Conservation (phyloP, 53 echinoderm and acorn worm genomes). For the Mesocentrotus franciscanus region DNA sequence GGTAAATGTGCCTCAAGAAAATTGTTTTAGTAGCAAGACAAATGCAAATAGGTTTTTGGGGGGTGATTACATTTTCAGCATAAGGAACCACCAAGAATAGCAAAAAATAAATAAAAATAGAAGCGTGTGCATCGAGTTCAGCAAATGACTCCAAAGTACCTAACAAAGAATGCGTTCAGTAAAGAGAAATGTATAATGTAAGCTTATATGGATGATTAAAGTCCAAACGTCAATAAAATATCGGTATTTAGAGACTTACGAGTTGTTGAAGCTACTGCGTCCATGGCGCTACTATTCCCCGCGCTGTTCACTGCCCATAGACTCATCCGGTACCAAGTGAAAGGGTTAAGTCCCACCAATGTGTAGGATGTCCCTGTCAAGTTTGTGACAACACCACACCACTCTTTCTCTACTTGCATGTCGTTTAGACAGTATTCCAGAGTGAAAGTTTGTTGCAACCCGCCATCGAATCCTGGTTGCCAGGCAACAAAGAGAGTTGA, state of each 20-base stretch:
- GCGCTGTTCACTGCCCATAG: not conserved
- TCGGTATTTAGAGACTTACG: not conserved
- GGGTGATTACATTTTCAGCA: too few relatives aligned
- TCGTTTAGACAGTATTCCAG: not conserved
- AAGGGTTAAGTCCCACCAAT: not conserved
- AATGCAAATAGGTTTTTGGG: too few relatives aligned
- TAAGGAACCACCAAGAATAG: too few relatives aligned
- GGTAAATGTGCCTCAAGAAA: too few relatives aligned
- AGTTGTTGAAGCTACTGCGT: not conserved
- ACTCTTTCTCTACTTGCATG: not conserved
- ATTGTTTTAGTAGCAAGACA: too few relatives aligned
- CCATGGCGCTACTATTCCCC: not conserved
- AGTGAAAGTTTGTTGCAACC: not conserved
- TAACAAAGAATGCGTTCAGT: too few relatives aligned
- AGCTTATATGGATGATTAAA: too few relatives aligned
- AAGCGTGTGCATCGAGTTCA: too few relatives aligned
- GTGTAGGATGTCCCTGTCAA: not conserved
- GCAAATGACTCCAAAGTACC: too few relatives aligned
- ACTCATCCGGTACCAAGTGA: not conserved
- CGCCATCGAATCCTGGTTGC: not conserved
- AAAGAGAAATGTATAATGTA: too few relatives aligned
- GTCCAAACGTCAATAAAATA: too few relatives aligned
- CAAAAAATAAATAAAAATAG: too few relatives aligned
- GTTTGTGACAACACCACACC: not conserved
- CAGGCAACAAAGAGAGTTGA: slow-evolving; percentile 17